Evolutionary conservation across 2,888 invertebrate species (phyloP).

Genomic region (Amphipyra tragopoginis): DNA sequence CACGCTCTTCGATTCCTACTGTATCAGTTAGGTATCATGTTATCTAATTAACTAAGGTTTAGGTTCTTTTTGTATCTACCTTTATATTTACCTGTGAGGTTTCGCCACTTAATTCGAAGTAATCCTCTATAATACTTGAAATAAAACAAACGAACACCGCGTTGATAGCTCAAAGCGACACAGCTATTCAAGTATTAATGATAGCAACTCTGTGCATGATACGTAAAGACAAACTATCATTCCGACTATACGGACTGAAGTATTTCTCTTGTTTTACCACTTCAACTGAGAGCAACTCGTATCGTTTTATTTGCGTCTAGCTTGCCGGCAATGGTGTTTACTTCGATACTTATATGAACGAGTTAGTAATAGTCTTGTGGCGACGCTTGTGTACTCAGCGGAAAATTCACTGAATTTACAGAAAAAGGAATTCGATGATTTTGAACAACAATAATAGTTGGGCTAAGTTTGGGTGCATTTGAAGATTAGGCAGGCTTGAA

Average conservation of each 20-base stretch:
- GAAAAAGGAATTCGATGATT: no score
- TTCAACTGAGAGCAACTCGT: conserved; percentile 17
- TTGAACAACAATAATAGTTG: no score
- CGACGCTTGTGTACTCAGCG: conserved; percentile 8
- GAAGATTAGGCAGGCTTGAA: no score
- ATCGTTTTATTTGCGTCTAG: conserved; percentile 49
- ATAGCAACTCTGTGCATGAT: conserved; percentile 28
- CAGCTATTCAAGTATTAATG: conserved; percentile 51
- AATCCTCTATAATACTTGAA: no score
- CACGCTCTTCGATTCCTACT: no score
- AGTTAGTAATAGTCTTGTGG: not conserved
- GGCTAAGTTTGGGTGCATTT: no score
- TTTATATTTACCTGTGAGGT: no score
- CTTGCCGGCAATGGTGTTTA: conserved; percentile 10
- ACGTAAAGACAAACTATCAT: conserved; percentile 29
- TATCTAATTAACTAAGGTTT: no score
- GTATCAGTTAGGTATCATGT: no score
- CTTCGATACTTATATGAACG: conserved; percentile 1
- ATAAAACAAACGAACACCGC: no score
- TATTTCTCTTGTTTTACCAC: conserved; percentile 47
- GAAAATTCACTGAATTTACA: not conserved
- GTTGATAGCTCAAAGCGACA: conserved; percentile 29
- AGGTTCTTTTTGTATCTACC: no score
- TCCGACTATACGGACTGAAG: conserved; percentile 16
- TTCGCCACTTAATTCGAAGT: no score